Evolutionary conservation across 1,140 invertebrate genomes (phyloP), one percentile per base, ranked within the genome.

Genomic region (Cotesia chilonis): DNA sequence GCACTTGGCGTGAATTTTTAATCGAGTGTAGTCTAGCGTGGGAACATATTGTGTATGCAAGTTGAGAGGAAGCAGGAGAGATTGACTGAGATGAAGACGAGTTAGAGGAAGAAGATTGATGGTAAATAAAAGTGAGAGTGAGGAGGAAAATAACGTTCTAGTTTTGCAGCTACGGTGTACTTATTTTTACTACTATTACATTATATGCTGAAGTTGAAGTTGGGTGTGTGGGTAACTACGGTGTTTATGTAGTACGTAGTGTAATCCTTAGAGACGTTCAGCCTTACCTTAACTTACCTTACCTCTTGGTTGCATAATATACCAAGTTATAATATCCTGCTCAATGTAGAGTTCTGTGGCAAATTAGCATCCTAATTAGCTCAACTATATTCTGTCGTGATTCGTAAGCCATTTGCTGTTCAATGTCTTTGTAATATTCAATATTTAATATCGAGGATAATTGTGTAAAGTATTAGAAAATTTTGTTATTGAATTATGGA

Each of bases 311-410:
- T 60, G 59, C 59, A 60, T 60, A 60, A 60, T 36, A 36, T 20
- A 10, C 9, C 5, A 20, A 4, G 17, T 36, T 60, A 60, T 60
- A 60, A 60, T 60, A 60, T 60, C 20, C n/a, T 20, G 59, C 17
- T 36, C 59, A 60, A 35, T 20, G 17, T 60, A 20, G 20, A 20
- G 17, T 60, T 36, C 17, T 28, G 12, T 14, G 10, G 59, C 59
- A 60, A 60, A 60, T 60, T 60, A 60, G 20, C 59, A 35, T 36
- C 2, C 59, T 20, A 60, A 60, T 60, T 60, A 60, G 59, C n/a
- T 57, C 28, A 28, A 20, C 7, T 20, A n/a, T 57, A 20, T 57
- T 14, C 5, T 57, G 54, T 17, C n/a, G 54, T 20, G n/a, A 57
- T 57, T 57, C 54, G 9, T 6, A 47, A 47, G 5, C 41, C 41